Conservation (phyloP, 1,140 invertebrate species). For the Ruditapes philippinarum region DNA sequence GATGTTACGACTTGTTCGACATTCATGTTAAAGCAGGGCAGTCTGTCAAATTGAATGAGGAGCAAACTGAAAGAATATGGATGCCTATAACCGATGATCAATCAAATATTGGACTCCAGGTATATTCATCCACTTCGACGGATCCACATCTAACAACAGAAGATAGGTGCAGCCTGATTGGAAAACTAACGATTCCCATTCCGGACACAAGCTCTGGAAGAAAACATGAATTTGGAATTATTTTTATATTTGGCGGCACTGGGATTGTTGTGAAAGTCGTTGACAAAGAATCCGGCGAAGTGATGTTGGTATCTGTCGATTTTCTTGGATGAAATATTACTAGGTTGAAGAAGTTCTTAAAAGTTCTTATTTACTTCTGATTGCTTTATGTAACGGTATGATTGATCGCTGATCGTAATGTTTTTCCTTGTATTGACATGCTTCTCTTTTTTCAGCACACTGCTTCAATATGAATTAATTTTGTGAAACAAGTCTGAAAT, state of each 20-base stretch:
- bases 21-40: neutral
- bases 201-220: neutral
- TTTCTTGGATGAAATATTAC: neutral
- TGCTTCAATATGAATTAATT: no score
- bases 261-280: neutral
- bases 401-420: no score
- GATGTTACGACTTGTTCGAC: neutral
- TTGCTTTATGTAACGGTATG: no score
- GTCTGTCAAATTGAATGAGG: neutral
- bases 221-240: neutral
- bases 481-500: no score
- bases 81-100: neutral
- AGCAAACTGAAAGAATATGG: neutral
- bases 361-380: no score
- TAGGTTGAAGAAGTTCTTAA: no score
- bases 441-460: no score
- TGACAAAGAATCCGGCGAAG: neutral
- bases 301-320: neutral
- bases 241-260: neutral
- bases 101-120: neutral
- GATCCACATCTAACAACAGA: neutral
- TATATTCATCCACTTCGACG: neutral
- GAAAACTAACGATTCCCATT: neutral
- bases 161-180: neutral
- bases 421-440: no score